A percentile compares a stretch with the other conserved stretches of the same genome.
These are phyloP conservation scores for Leptopilina drosophilae DNA, from an alignment of 2,888 invertebrate species.

Conservation along the genomic window DNA sequence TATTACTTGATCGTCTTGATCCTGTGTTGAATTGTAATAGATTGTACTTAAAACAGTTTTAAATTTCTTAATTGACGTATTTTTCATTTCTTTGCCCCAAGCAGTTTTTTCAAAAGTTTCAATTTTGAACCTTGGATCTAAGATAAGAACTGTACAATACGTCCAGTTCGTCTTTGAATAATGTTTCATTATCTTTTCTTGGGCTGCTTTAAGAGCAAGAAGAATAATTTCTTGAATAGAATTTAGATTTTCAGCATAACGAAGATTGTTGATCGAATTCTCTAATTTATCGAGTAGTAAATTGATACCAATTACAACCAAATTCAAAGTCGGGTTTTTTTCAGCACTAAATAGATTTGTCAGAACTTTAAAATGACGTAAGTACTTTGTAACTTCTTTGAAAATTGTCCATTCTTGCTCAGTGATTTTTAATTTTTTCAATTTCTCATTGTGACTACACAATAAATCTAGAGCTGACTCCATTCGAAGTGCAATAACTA, in stretches of 20 bases:
- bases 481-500: background rate
- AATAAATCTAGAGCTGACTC: background rate
- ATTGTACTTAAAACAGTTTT: background rate
- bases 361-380: slow-evolving; percentile 39
- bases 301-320: slow-evolving; percentile 47
- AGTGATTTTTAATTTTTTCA: slow-evolving; percentile 27
- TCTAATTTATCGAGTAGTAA: slow-evolving; percentile 49
- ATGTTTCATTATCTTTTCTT: slow-evolving; percentile 45
- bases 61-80: background rate
- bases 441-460: background rate
- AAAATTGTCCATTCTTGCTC: slow-evolving; percentile 48
- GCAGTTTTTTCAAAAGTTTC: slow-evolving; percentile 42
- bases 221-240: slow-evolving; percentile 43
- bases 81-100: slow-evolving; percentile 42
- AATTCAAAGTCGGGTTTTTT: slow-evolving; percentile 52
- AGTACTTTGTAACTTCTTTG: slow-evolving; percentile 43
- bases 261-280: slow-evolving; percentile 39
- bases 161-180: slow-evolving; percentile 46
- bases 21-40: background rate
- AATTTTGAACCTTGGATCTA: slow-evolving; percentile 48
- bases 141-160: slow-evolving; percentile 39
- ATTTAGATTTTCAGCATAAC: slow-evolving; percentile 37
- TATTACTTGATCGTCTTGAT: background rate
- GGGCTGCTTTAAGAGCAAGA: slow-evolving; percentile 43
- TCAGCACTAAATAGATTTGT: slow-evolving; percentile 51